phyloP scores from a whole-genome alignment of 2,113 vertebrate genomes.

The Hydrochoerus hydrochaeris region DNA sequence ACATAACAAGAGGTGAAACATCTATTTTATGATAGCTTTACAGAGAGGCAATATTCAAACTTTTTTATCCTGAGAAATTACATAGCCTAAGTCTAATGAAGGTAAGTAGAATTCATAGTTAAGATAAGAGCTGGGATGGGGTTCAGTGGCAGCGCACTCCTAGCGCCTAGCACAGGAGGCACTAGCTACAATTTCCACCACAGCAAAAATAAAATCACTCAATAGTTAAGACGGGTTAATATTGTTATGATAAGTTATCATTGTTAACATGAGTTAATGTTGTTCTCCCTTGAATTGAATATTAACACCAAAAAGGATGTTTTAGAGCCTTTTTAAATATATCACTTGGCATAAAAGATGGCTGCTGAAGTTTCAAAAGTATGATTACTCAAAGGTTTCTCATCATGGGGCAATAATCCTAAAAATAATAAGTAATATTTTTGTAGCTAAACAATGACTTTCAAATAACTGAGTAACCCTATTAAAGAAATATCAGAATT shows the following conservation, averaged over 20 bases:
- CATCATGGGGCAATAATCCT: neutral
- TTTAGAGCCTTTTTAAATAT: neutral
- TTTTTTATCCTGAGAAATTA: conserved; percentile 13
- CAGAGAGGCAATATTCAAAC: neutral
- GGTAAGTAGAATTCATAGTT: conserved; percentile 1
- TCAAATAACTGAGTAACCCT: neutral
- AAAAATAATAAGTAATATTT: neutral
- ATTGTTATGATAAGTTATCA: neutral
- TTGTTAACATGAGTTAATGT: neutral
- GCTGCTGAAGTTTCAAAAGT: conserved; percentile 20
- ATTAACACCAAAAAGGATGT: conserved; percentile 26
- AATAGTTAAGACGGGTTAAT: neutral
- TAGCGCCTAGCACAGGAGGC: neutral
- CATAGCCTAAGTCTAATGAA: conserved; percentile 42
- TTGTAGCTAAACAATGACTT: neutral
- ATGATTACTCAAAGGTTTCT: neutral
- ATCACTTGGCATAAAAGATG: conserved; percentile 9
- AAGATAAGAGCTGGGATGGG: neutral
- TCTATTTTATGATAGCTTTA: conserved; percentile 36
- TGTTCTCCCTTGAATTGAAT: conserved; percentile 8
- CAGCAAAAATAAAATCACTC: neutral
- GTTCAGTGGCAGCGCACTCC: neutral
- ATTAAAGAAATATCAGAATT: conserved; percentile 26
- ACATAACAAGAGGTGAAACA: neutral
- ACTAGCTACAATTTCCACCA: neutral